These are phyloP conservation scores for Litocranius walleri DNA, from an alignment of 2,113 vertebrate genomes.

Conservation along the genomic window DNA sequence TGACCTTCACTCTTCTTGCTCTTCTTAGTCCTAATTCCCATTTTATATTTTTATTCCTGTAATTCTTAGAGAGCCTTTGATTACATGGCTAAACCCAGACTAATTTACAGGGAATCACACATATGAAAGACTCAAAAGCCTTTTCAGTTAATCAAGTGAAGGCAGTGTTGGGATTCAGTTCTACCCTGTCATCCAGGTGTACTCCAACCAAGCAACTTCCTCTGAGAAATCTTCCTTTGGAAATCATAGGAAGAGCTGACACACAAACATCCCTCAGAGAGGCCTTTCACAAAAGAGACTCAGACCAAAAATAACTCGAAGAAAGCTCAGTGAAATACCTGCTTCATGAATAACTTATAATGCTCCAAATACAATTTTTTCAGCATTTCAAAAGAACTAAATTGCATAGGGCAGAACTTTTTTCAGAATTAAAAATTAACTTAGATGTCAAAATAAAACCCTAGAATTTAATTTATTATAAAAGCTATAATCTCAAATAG, in stretches of 20 bases:
- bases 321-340: background rate
- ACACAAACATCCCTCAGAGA: background rate
- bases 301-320: background rate
- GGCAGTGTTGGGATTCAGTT: background rate
- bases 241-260: background rate
- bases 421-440: conserved; percentile 74
- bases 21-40: background rate
- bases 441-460: conserved; percentile 74
- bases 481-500: conserved; percentile 70
- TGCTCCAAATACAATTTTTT: conserved; percentile 21
- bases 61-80: background rate
- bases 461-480: conserved; percentile 75
- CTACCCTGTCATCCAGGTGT: background rate
- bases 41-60: background rate
- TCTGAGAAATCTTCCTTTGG: background rate
- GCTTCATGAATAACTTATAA: conserved; percentile 17
- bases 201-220: background rate
- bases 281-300: background rate
- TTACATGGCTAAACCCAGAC: background rate
- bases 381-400: conserved; percentile 59
- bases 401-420: conserved; percentile 58
- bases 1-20: background rate
- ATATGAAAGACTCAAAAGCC: background rate
- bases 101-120: background rate
- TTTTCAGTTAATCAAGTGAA: background rate